phyloP scores from a whole-genome alignment of 2,888 invertebrate species.

The Hesperia comma region DNA sequence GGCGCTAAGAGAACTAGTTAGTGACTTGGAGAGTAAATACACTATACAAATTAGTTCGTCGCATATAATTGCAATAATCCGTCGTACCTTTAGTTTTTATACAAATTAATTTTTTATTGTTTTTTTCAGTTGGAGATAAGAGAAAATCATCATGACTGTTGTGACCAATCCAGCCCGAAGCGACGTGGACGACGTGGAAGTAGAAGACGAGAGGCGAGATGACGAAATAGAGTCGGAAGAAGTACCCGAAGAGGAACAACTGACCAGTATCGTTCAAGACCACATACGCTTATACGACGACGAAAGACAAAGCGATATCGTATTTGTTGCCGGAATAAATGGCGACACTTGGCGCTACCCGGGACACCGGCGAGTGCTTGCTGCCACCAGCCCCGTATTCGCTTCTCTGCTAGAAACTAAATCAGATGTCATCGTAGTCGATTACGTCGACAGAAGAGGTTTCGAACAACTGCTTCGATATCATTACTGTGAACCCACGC shows the following conservation, averaged over 20 bases:
- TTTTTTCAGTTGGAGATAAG: constrained; percentile 58
- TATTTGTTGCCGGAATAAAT: constrained; percentile 86
- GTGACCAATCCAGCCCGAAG: constrained; percentile 74
- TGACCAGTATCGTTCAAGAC: constrained; percentile 51
- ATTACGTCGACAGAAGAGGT: constrained; percentile 86
- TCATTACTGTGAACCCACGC: constrained; percentile 85
- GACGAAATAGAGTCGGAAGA: constrained; percentile 38
- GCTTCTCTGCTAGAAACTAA: constrained; percentile 80
- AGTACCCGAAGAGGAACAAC: constrained; percentile 27
- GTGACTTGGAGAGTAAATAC: constrained; percentile 42
- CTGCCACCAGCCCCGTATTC: constrained; percentile 86
- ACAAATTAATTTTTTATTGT: constrained; percentile 15
- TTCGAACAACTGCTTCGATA: constrained; percentile 87
- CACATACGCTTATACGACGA: constrained; percentile 74
- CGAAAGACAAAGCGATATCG: constrained; percentile 84
- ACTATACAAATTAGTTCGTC: constrained; percentile 1
- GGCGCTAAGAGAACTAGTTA: constrained; percentile 66
- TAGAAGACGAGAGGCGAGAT: constrained; percentile 47
- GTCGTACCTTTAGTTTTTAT: no score
- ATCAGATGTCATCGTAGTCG: constrained; percentile 77
- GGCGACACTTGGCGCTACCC: constrained; percentile 87
- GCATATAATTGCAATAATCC: no score
- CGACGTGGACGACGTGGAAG: constrained; percentile 42
- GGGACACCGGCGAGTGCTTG: constrained; percentile 86
- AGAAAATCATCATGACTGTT: constrained; percentile 68